Evolutionary conservation across 2,888 invertebrate genomes (phyloP).

Genomic region (Lamellibrachia satsuma): DNA sequence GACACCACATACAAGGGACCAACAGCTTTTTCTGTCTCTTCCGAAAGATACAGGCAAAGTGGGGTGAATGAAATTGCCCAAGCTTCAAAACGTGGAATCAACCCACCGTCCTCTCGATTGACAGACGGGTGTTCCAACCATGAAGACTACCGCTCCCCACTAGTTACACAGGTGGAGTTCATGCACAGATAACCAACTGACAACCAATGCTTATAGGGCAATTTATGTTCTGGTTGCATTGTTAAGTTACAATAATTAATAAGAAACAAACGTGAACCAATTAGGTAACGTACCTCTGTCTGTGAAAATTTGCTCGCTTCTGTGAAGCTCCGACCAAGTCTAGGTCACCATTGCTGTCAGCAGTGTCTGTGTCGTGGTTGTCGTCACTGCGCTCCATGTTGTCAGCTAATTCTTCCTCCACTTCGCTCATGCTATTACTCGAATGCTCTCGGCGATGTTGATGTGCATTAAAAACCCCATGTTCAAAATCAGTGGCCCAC

Average conservation of each 20-base stretch:
- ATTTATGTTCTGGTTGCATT: neutral
- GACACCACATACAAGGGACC: too few relatives aligned
- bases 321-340: neutral
- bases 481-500: neutral
- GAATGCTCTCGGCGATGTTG: conserved; percentile 17
- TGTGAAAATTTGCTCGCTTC: conserved; percentile 6
- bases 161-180: too few relatives aligned
- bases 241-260: neutral
- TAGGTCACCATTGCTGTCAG: conserved; percentile 3
- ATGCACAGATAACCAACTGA: neutral
- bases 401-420: neutral
- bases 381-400: conserved; percentile 17
- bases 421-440: conserved; percentile 17
- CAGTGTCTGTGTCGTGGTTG: conserved; percentile 7
- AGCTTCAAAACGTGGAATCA: too few relatives aligned
- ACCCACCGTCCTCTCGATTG: too few relatives aligned
- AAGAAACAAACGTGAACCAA: neutral
- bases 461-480: neutral
- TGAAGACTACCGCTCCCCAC: too few relatives aligned
- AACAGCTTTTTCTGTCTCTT: too few relatives aligned
- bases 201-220: neutral
- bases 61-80: too few relatives aligned
- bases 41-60: too few relatives aligned
- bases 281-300: neutral
- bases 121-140: too few relatives aligned